Evolutionary conservation across 2,113 vertebrate species (phyloP), one percentile per base, ranked within the genome.

Genomic region (Bubo bubo): DNA sequence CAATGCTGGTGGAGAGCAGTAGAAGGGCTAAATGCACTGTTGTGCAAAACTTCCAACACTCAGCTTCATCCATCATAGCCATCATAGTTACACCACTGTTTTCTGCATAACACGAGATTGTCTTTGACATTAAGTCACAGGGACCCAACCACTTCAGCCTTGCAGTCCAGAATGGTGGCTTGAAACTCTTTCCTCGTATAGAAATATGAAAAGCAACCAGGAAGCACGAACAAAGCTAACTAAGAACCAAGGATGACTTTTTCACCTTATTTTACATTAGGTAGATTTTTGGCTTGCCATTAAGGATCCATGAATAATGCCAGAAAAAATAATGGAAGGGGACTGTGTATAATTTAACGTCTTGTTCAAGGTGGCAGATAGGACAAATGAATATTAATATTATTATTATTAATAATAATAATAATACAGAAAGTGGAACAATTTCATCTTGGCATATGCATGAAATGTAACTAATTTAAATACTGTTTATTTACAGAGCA

Each of bases 41-140:
- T 53, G 23, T 21, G 56, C 9, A 77, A 81, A 89, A 35, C 20
- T 32, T 64, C 34, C 37, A 21, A 3, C 10, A 27, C 14, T 73
- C 49, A 43, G 9, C 45, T 71, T 45, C 66, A 75, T 30, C 60
- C 34, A 19, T 9, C 28, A 11, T 1, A 64, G 27, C 39, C 53
- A 26, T 9, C 1, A 0, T 0, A 17, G 14, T 20, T 24, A 12
- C 10, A 37, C 2, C 50, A 9, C 64, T 1, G 5, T 23, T 39
- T 47, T 53, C 52, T 30, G 12, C n/a, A 15, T 10, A 55, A 14
- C 8, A 26, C 6, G 13, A 56, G 47, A 43, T 60, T 34, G 11
- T 19, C 43, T 50, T 59, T 34, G 45, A 26, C 39, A 30, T 35
- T 24, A 26, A 86, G 45, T 5, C 53, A 52, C 45, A 47, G 27